phyloP scores from a whole-genome alignment of 1,140 invertebrate genomes.

The Eueides isabella region DNA sequence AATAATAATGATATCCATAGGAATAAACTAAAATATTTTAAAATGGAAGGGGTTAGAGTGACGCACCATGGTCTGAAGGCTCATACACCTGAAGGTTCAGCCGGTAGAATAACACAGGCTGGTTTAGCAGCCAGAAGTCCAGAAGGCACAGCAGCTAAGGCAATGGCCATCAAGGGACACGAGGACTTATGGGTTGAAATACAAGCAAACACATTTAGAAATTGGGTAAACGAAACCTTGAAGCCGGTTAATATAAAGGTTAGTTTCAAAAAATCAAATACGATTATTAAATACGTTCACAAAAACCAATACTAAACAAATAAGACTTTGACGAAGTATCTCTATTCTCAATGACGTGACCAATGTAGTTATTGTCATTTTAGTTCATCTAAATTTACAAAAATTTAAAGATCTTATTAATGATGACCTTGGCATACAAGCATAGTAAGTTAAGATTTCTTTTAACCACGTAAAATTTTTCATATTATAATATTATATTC shows the following conservation, averaged over 20 bases:
- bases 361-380: constrained; percentile 6
- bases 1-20: background rate
- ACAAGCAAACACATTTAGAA: constrained; percentile 97
- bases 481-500: background rate
- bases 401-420: background rate
- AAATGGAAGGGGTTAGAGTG: constrained; percentile 67
- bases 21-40: constrained; percentile 7
- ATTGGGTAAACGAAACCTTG: constrained; percentile 98
- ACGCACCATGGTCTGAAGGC: constrained; percentile 74
- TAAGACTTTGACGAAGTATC: constrained; percentile 3
- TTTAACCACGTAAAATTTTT: background rate
- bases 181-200: constrained; percentile 98
- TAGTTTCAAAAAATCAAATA: background rate
- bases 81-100: constrained; percentile 72
- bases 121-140: constrained; percentile 93
- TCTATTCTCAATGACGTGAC: constrained; percentile 24
- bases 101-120: constrained; percentile 82
- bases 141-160: constrained; percentile 95
- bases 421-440: background rate
- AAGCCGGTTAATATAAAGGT: constrained; percentile 86
- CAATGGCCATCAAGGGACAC: constrained; percentile 96
- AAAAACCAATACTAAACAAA: constrained; percentile 14
- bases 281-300: background rate
- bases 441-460: background rate
- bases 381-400: background rate